These are phyloP conservation scores for Pachypeltis micranthus DNA, from an alignment of 1,140 invertebrate genomes.

Conservation along the genomic window DNA sequence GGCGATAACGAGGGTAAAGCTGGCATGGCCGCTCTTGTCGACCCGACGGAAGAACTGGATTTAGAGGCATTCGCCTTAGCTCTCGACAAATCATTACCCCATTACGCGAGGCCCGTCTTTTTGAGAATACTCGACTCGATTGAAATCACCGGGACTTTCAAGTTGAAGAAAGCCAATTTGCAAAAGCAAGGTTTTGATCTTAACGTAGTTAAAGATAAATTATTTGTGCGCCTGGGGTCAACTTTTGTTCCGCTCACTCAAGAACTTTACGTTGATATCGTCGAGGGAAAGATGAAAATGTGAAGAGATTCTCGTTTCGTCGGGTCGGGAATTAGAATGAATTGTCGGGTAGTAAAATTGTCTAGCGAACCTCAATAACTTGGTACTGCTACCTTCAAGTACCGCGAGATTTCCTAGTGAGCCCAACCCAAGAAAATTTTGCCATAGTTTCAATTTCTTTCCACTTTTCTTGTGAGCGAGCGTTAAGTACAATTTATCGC, in stretches of 20 bases:
- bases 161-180: constrained; percentile 69
- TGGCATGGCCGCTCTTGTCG: constrained; percentile 91
- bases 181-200: constrained; percentile 66
- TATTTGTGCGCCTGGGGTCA: constrained; percentile 50
- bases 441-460: too few species aligned
- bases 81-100: constrained; percentile 59
- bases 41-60: constrained; percentile 56
- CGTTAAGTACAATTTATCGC: too few species aligned
- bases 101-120: constrained; percentile 82
- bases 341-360: too few species aligned
- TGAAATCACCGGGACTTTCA: constrained; percentile 86
- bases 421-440: too few species aligned
- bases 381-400: too few species aligned
- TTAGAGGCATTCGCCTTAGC: constrained; percentile 47
- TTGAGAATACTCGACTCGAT: constrained; percentile 66
- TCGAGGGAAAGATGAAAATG: not conserved
- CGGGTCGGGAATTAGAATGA: too few species aligned
- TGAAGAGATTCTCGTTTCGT: too few species aligned
- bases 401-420: too few species aligned
- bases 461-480: too few species aligned
- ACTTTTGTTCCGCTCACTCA: constrained; percentile 40
- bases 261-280: constrained; percentile 35
- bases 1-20: constrained; percentile 70
- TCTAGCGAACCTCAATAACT: too few species aligned
- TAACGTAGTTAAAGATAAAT: constrained; percentile 55